Base-by-base conservation (phyloP, 2,888 invertebrate species). In the Catonia carolina region DNA sequence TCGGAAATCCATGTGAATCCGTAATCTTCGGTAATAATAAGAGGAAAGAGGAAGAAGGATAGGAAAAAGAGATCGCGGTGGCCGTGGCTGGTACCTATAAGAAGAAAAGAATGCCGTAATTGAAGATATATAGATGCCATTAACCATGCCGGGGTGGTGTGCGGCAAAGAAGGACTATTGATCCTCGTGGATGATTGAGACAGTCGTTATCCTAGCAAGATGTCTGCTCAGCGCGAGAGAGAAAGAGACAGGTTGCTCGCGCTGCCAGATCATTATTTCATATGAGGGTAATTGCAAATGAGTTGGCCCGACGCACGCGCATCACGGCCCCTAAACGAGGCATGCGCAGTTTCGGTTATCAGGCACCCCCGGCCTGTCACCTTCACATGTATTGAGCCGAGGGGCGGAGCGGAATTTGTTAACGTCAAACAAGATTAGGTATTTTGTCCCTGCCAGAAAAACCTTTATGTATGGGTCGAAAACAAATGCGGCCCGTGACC, bases 251-350 rank as follows among this genome's bases (percentile, higher is more conserved):
- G 45, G 45, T 18, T 45, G 23, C 45, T 45, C 45, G 22, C 45
- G 45, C 27, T 22, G 45, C 45, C 27, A 27, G 45, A 45, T 45
- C 45, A 45, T 45, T 45, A 45, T 45, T 45, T 45, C 45, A 45
- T 45, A 27, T 45, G 45, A 45, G 45, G 45, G 23, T 27, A 27
- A 45, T 45, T 45, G 45, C 45, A 45, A 45, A 45, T 45, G 45
- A 45, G 45, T 27, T 12, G 45, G 23, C 15, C 27, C 20, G 23
- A 27, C 20, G 45, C 14, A 22, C 23, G 45, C 45, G 45, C 45
- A 23, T 10, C 12, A 12, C 37, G 37, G 2, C 22, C 5, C 2
- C 2, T 14, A 23, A 12, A 18, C 4, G 2, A 6, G 23, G 27
- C 45, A 45, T 45, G 45, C 45, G 45, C 23, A 23, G 22, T 22